phyloP scores from a whole-genome alignment of 2,888 invertebrate species.

The Steinernema hermaphroditum region DNA sequence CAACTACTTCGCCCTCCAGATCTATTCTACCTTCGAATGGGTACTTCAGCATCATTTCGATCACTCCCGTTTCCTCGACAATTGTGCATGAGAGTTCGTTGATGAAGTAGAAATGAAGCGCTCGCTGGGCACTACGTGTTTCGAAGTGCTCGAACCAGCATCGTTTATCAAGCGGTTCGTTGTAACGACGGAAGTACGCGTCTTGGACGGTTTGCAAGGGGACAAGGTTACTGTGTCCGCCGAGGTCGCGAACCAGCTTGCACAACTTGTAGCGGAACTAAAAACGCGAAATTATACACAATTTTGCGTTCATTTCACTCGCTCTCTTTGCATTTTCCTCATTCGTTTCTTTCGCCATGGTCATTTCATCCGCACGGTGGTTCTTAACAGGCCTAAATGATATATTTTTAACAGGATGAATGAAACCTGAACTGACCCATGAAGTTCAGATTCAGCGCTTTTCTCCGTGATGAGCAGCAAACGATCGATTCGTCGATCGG shows the following conservation, averaged over 20 bases:
- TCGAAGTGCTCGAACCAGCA: slow-evolving; percentile 24
- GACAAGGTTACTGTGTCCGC: not conserved
- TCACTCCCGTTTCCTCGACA: not conserved
- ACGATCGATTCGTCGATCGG: too few species aligned
- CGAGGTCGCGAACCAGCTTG: slow-evolving; percentile 18
- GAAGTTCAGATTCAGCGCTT: too few species aligned
- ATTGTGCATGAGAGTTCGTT: slow-evolving; percentile 24
- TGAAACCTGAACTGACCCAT: too few species aligned
- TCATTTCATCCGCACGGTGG: not conserved
- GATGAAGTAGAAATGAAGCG: slow-evolving; percentile 6
- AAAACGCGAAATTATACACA: not conserved
- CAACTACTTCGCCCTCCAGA: not conserved
- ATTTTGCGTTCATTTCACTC: not conserved
- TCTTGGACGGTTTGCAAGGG: not conserved
- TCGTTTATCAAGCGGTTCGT: not conserved
- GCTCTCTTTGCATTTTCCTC: not conserved
- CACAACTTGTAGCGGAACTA: slow-evolving; percentile 9
- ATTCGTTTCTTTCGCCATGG: not conserved
- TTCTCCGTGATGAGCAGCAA: too few species aligned
- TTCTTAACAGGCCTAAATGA: too few species aligned
- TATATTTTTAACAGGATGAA: too few species aligned
- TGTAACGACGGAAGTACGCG: slow-evolving; percentile 2
- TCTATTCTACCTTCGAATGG: not conserved
- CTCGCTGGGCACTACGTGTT: not conserved
- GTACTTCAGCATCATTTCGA: slow-evolving; percentile 13